A percentile compares a stretch with the other conserved stretches of the same genome.
phyloP scores from a whole-genome alignment of 2,113 vertebrate genomes.

The Oncorhynchus gorbuscha region DNA sequence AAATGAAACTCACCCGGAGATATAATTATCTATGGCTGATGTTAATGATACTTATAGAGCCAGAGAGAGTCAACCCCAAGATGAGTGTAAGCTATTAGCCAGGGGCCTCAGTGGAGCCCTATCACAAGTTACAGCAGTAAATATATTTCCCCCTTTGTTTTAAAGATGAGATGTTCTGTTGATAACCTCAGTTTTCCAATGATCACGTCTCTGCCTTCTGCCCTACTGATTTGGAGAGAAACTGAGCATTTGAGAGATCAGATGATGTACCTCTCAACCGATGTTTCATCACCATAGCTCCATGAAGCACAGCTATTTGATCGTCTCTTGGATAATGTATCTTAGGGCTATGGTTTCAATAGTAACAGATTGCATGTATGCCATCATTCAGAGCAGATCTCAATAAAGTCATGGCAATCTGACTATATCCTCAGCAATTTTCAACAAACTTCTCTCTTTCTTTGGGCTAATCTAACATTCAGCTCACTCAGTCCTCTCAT shows the following conservation, averaged over 20 bases:
- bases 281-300: background rate
- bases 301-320: background rate
- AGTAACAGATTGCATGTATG: background rate
- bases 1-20: background rate
- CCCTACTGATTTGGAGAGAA: background rate
- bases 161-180: background rate
- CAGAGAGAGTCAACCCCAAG: background rate
- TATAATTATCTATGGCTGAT: background rate
- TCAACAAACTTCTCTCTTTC: background rate
- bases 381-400: background rate
- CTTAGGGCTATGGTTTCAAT: background rate
- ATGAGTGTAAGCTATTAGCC: background rate
- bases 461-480: slow-evolving; percentile 11
- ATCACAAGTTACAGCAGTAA: background rate
- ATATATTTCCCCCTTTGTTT: background rate
- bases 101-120: background rate
- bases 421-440: background rate
- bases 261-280: background rate
- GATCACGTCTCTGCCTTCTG: background rate
- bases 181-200: background rate
- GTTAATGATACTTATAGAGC: background rate
- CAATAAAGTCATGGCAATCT: background rate
- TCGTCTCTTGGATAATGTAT: background rate
- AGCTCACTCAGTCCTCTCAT: slow-evolving; percentile 1
- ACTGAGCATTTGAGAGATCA: background rate